A percentile compares a stretch with the other conserved stretches of the same genome.
Conservation (phyloP, 2,113 vertebrate genomes). For the Neotragus moschatus region DNA sequence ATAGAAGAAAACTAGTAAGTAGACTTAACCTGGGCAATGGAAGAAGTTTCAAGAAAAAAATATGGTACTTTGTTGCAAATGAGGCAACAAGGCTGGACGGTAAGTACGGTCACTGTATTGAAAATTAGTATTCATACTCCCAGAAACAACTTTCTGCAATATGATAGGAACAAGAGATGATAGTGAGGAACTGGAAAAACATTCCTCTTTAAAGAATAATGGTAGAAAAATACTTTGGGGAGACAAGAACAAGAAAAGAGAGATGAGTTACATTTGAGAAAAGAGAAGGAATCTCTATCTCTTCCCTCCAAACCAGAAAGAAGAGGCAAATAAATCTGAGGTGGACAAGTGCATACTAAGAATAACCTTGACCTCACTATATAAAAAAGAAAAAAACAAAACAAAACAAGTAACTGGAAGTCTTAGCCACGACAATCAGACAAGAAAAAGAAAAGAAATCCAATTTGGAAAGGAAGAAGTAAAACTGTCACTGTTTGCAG, state of each 20-base stretch:
- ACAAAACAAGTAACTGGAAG: not conserved
- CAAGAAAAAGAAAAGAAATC: not conserved
- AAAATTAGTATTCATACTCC: not conserved
- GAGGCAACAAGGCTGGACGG: not conserved
- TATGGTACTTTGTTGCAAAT: not conserved
- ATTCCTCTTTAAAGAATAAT: constrained; percentile 24
- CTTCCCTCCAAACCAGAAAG: not conserved
- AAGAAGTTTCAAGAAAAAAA: not conserved
- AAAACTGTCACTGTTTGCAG: not conserved
- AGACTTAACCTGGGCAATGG: not conserved
- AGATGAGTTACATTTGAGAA: not conserved
- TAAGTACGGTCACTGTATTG: not conserved
- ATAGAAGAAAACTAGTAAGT: not conserved
- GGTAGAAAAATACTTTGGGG: not conserved
- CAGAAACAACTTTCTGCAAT: constrained; percentile 10
- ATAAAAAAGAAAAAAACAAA: not conserved
- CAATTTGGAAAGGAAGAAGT: not conserved
- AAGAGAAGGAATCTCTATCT: not conserved
- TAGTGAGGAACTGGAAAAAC: not conserved
- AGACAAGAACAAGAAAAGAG: not conserved
- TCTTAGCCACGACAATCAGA: not conserved
- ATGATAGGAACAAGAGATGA: not conserved
- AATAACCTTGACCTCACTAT: not conserved
- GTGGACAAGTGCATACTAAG: not conserved
- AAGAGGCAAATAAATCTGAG: not conserved